Evolutionary conservation across 2,113 vertebrate species (phyloP), one percentile per base, ranked within the genome.

Genomic region (Callopanchax toddi): DNA sequence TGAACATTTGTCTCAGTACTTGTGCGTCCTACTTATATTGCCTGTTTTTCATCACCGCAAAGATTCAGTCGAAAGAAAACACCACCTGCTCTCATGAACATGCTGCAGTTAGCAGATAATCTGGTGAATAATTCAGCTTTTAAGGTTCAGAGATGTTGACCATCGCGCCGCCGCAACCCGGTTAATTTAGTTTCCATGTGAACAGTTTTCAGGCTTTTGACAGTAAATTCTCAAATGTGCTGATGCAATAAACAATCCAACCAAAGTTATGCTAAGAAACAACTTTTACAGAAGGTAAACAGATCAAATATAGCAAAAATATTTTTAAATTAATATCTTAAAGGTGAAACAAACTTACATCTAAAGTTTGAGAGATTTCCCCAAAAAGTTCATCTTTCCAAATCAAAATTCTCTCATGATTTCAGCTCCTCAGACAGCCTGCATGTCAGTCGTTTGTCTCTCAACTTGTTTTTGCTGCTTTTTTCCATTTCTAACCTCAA

Each of bases 401-500:
- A 25, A 8, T 34, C 12, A 22, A 18, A 32, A 12, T 36, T 4
- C 2, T 45, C 44, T 60, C 2, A 15, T 10, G 17, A 6, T 48
- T 37, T 23, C 25, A 13, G 45, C 60, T 46, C 25, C 7, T 37
- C 26, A 37, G 4, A 59, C n/a, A 18, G 0, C 48, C 56, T n/a
- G 11, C n/a, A 44, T 6, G 17, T 46, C 22, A 20, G 20, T 21
- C 52, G 20, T 66, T 16, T 39, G 12, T 26, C 36, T 5, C 16
- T 67, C 18, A 40, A 3, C 18, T 45, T 48, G 53, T 37, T 83
- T 73, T 61, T 51, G 3, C 48, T 20, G 8, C 11, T 80, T 61
- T 65, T 89, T 88, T 90, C 84, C 87, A 81, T 76, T 3, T 60
- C 50, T 22, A 16, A 76, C 43, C 36, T 74, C 36, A 77, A 80